Percentiles rank a stretch among this genome's conserved stretches.
Evolutionary conservation across 2,113 vertebrate species (phyloP).

Genomic region (Pundamilia nyererei): DNA sequence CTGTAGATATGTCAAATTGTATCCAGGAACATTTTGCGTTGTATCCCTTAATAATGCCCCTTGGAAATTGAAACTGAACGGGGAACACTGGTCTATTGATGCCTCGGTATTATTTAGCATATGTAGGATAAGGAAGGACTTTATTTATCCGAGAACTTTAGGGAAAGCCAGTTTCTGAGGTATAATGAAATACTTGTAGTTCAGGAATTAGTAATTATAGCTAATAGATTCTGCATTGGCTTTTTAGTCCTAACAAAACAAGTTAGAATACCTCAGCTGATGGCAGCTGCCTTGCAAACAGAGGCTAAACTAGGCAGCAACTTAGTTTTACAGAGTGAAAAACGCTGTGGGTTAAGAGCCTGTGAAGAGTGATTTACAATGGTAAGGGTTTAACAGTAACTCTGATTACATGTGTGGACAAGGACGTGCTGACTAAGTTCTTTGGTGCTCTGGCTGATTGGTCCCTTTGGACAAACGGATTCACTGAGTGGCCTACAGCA

Average conservation of each 20-base stretch:
- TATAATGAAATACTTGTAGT: background rate
- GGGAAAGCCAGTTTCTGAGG: background rate
- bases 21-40: too few relatives aligned
- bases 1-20: background rate
- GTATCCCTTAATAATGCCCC: background rate
- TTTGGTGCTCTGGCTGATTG: slow-evolving; percentile 47
- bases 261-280: background rate
- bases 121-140: background rate
- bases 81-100: background rate
- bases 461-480: slow-evolving; percentile 41
- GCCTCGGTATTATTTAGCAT: background rate
- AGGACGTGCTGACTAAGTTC: slow-evolving; percentile 53
- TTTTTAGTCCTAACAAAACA: background rate
- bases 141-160: background rate
- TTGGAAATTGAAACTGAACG: background rate
- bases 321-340: background rate
- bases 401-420: slow-evolving; percentile 54
- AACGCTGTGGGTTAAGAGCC: background rate
- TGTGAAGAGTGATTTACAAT: background rate
- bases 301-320: background rate
- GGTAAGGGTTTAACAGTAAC: slow-evolving; percentile 12
- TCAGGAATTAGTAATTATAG: background rate
- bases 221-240: background rate
- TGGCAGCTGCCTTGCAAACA: background rate
- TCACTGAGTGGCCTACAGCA: slow-evolving; percentile 40